Evolutionary conservation across 2,113 vertebrate genomes (phyloP).

Genomic region (Bubo bubo): DNA sequence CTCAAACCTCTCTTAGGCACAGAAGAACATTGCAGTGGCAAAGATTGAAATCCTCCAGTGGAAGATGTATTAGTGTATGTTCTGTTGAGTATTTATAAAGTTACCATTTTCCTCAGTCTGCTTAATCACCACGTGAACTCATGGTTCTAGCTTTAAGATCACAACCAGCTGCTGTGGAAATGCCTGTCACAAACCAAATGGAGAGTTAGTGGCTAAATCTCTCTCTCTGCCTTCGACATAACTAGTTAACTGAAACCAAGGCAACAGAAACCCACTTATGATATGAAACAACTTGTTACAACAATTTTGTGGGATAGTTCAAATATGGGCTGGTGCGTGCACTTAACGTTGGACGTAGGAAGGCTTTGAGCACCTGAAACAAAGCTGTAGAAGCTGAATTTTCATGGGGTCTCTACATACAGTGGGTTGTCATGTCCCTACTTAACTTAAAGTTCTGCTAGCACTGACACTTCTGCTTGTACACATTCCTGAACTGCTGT

Average conservation of each 20-base stretch:
- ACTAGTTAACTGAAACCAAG: neutral
- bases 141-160: neutral
- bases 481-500: neutral
- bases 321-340: neutral
- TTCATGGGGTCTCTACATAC: fast-evolving
- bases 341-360: neutral
- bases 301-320: neutral
- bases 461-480: neutral
- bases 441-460: neutral
- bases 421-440: neutral
- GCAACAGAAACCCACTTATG: neutral
- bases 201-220: neutral
- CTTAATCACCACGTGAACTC: neutral
- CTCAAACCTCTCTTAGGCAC: neutral
- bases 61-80: neutral
- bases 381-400: neutral
- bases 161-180: neutral
- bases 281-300: neutral
- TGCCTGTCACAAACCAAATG: neutral
- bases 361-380: neutral
- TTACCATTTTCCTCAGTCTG: neutral
- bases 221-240: neutral
- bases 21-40: neutral
- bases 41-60: neutral
- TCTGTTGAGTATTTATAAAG: neutral